phyloP scores from a whole-genome alignment of 2,113 vertebrate species.

The Australoheros scitulus region DNA sequence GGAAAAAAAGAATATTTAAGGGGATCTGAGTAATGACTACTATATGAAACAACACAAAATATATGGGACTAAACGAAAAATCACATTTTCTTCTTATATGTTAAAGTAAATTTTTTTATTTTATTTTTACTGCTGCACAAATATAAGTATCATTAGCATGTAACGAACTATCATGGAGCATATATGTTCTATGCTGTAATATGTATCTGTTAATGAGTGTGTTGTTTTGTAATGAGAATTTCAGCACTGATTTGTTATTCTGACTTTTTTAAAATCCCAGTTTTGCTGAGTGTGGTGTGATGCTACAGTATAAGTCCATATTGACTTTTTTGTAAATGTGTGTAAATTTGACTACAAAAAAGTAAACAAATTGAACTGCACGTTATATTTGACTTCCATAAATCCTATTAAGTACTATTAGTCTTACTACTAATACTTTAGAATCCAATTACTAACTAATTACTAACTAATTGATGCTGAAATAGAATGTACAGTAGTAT shows the following conservation, averaged over 20 bases:
- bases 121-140: no score
- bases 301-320: no score
- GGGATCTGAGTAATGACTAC: not conserved
- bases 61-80: not conserved
- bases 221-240: not conserved
- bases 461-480: not conserved
- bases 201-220: no score
- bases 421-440: not conserved
- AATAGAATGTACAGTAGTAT: not conserved
- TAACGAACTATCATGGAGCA: no score
- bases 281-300: not conserved
- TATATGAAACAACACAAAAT: not conserved
- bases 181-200: no score
- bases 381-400: not conserved
- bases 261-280: not conserved
- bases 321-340: not conserved
- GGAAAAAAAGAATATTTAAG: not conserved
- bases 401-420: not conserved
- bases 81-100: not conserved
- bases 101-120: no score
- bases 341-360: fast-evolving
- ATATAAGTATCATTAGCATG: no score
- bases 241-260: not conserved
- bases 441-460: not conserved
- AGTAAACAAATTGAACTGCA: fast-evolving